Percentiles rank a stretch among this genome's conserved stretches.
phyloP scores from a whole-genome alignment of 2,113 vertebrate species.

The Penelope pileata region DNA sequence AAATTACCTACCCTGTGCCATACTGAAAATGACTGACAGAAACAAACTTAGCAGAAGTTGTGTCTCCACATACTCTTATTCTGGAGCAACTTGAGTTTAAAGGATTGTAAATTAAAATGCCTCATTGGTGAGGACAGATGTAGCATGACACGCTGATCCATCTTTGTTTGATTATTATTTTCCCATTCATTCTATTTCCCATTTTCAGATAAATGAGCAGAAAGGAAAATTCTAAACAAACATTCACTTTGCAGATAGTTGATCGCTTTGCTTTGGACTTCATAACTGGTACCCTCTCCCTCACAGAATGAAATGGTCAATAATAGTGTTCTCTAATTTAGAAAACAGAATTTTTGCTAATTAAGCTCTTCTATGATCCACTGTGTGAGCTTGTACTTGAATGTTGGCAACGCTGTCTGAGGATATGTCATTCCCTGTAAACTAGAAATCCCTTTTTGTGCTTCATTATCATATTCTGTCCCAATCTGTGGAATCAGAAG shows the following conservation, averaged over 20 bases:
- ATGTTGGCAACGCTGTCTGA: background rate
- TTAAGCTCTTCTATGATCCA: background rate
- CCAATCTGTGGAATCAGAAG: background rate
- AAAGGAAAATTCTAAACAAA: background rate
- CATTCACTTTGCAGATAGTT: background rate
- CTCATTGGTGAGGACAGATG: accelerated
- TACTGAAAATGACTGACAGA: background rate
- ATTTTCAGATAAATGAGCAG: background rate
- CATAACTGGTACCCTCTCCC: background rate
- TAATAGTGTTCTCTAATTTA: background rate
- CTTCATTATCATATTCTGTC: background rate
- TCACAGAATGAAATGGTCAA: background rate
- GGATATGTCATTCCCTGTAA: background rate
- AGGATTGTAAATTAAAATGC: background rate
- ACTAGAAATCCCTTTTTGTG: background rate
- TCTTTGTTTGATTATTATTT: background rate
- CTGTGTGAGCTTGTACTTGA: background rate
- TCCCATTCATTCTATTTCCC: background rate
- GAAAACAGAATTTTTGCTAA: background rate
- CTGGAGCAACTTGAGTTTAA: background rate
- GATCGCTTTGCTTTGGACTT: background rate
- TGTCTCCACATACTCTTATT: background rate
- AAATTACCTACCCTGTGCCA: background rate
- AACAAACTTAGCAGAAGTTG: background rate
- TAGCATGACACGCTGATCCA: background rate